These are phyloP conservation scores for Andrena flavipes DNA, from an alignment of 2,888 invertebrate genomes.

Conservation along the genomic window DNA sequence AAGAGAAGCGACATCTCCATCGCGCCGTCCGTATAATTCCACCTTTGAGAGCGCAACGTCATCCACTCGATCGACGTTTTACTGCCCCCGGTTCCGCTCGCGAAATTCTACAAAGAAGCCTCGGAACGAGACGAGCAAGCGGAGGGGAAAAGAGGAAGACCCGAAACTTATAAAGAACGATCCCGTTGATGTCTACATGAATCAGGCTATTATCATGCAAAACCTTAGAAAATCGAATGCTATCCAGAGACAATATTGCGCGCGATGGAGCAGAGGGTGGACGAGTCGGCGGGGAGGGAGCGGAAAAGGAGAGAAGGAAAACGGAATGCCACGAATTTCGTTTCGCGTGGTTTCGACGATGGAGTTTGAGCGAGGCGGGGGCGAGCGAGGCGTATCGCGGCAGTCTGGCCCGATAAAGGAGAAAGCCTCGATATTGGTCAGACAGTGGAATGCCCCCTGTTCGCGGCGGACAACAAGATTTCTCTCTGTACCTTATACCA, in stretches of 20 bases:
- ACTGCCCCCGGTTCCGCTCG: slow-evolving; percentile 10
- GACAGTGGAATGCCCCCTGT: slow-evolving; percentile 75
- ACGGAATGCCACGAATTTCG: slow-evolving; percentile 71
- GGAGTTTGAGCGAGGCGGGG: slow-evolving; percentile 55
- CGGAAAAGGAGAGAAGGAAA: slow-evolving; percentile 45
- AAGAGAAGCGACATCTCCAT: background rate
- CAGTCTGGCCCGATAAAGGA: slow-evolving; percentile 67
- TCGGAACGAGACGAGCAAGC: background rate
- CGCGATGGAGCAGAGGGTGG: slow-evolving; percentile 2
- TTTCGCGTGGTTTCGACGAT: slow-evolving; percentile 60
- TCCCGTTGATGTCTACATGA: slow-evolving; percentile 45
- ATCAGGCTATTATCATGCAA: slow-evolving; percentile 51
- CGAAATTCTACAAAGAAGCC: slow-evolving; percentile 14
- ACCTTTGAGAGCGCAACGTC: slow-evolving; percentile 12
- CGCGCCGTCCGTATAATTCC: slow-evolving; percentile 15
- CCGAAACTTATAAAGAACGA: slow-evolving; percentile 39
- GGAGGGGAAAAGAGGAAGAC: background rate
- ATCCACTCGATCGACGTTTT: slow-evolving; percentile 31
- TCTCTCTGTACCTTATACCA: slow-evolving; percentile 69
- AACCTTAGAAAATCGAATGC: slow-evolving; percentile 28
- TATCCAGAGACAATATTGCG: slow-evolving; percentile 47
- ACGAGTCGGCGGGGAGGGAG: background rate
- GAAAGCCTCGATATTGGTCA: slow-evolving; percentile 76
- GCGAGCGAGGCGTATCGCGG: slow-evolving; percentile 38
- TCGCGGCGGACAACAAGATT: slow-evolving; percentile 76